Conservation (phyloP, 1,140 invertebrate species). For the Megathymus violae region DNA sequence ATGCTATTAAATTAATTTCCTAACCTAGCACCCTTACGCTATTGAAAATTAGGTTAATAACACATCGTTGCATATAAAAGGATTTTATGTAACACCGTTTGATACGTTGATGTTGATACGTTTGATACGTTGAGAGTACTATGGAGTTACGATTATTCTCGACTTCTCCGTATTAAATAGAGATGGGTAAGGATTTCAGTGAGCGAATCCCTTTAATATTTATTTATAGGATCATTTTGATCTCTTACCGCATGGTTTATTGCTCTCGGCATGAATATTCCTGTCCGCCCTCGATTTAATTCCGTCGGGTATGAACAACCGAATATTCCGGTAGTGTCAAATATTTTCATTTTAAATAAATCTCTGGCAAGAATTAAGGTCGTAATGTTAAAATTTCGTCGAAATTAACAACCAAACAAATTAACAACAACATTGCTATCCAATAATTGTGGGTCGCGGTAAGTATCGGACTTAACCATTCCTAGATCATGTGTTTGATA, state of each 20-base stretch:
- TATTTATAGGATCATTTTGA: constrained; percentile 33
- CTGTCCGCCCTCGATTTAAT: not conserved
- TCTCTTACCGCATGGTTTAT: constrained; percentile 25
- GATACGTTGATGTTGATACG: too few species aligned
- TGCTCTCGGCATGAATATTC: constrained; percentile 5
- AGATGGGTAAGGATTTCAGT: constrained; percentile 7
- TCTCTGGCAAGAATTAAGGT: too few species aligned
- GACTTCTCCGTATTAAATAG: constrained; percentile 16
- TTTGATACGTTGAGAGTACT: too few species aligned
- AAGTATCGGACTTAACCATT: too few species aligned
- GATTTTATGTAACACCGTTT: constrained; percentile 12
- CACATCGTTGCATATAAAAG: constrained; percentile 14
- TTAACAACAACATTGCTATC: too few species aligned
- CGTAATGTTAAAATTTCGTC: too few species aligned
- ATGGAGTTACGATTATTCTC: constrained; percentile 3
- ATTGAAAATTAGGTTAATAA: constrained; percentile 15
- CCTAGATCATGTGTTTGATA: too few species aligned
- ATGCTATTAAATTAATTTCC: not conserved
- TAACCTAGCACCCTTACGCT: not conserved
- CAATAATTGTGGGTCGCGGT: too few species aligned
- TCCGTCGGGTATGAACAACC: not conserved
- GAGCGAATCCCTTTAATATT: constrained; percentile 2
- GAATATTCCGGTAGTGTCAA: too few species aligned
- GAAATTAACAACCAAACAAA: too few species aligned
- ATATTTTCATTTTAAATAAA: too few species aligned